Conservation (phyloP, 1,140 invertebrate genomes). For the Oncopodura yosiiana region DNA sequence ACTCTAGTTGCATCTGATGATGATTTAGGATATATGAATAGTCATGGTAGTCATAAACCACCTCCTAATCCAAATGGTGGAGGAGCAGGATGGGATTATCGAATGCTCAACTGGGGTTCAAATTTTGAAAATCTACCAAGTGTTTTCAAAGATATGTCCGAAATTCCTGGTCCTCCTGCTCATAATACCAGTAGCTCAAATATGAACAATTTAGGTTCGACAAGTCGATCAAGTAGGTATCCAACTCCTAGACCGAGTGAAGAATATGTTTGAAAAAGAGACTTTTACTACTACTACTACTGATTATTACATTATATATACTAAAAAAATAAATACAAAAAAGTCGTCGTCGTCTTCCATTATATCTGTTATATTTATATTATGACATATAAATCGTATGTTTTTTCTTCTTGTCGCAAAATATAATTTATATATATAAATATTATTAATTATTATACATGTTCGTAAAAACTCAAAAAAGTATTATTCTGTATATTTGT, state of each 20-base stretch:
- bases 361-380: no score
- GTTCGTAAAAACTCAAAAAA: no score
- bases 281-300: not conserved
- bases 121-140: conserved; percentile 90
- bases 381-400: no score
- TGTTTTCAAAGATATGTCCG: conserved; percentile 91
- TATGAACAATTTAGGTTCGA: conserved; percentile 21
- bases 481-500: no score
- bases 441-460: no score
- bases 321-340: no score
- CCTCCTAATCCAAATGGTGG: conserved; percentile 60
- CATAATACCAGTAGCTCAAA: conserved; percentile 32
- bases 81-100: conserved; percentile 82
- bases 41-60: conserved; percentile 37
- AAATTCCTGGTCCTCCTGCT: conserved; percentile 70
- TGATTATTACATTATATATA: no score
- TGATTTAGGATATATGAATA: conserved; percentile 62
- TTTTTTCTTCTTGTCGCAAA: no score
- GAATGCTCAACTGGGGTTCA: conserved; percentile 88
- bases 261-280: conserved; percentile 30
- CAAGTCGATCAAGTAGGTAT: conserved; percentile 22
- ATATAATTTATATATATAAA: no score
- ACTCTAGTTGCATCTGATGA: conserved; percentile 86
- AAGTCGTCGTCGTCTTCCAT: no score
- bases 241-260: conserved; percentile 29